Conservation (phyloP, 2,113 vertebrate species). For the Solea solea region DNA sequence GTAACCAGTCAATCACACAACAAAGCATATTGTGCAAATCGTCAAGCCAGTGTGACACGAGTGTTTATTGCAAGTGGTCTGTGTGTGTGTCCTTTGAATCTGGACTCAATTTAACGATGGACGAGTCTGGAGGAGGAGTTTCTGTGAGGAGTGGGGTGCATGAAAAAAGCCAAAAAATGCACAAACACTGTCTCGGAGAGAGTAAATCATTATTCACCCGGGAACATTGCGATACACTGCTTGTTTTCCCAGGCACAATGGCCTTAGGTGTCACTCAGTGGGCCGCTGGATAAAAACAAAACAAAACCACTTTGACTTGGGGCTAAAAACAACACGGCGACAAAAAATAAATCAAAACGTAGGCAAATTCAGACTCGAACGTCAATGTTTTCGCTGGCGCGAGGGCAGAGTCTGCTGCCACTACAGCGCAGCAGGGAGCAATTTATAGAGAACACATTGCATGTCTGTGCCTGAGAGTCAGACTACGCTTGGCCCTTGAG, state of each 20-base stretch:
- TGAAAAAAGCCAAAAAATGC: slow-evolving; percentile 26
- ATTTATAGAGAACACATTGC: slow-evolving; percentile 55
- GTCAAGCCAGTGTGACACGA: too few species aligned
- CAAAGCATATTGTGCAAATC: too few species aligned
- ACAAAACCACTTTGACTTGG: not conserved
- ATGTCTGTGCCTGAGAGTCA: slow-evolving; percentile 34
- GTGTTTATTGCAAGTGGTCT: not conserved
- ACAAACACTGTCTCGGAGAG: slow-evolving; percentile 12
- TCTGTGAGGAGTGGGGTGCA: slow-evolving; percentile 47
- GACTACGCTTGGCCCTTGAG: slow-evolving; percentile 27
- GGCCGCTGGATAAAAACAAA: slow-evolving; percentile 44
- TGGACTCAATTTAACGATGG: slow-evolving; percentile 54
- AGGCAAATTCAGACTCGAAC: slow-evolving; percentile 49
- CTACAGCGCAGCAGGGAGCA: slow-evolving; percentile 21
- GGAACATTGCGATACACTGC: slow-evolving; percentile 19
- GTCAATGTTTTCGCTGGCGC: slow-evolving; percentile 69
- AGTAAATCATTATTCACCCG: slow-evolving; percentile 9
- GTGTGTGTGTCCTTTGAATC: slow-evolving; percentile 60
- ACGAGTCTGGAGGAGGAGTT: slow-evolving; percentile 53
- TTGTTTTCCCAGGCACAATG: slow-evolving; percentile 30
- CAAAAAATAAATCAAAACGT: slow-evolving; percentile 49
- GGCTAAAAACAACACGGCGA: slow-evolving; percentile 53
- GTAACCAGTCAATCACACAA: not conserved
- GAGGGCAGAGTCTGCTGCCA: slow-evolving; percentile 24
- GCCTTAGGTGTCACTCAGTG: slow-evolving; percentile 42